phyloP scores from a whole-genome alignment of 2,113 vertebrate genomes.

The Nymphicus hollandicus region DNA sequence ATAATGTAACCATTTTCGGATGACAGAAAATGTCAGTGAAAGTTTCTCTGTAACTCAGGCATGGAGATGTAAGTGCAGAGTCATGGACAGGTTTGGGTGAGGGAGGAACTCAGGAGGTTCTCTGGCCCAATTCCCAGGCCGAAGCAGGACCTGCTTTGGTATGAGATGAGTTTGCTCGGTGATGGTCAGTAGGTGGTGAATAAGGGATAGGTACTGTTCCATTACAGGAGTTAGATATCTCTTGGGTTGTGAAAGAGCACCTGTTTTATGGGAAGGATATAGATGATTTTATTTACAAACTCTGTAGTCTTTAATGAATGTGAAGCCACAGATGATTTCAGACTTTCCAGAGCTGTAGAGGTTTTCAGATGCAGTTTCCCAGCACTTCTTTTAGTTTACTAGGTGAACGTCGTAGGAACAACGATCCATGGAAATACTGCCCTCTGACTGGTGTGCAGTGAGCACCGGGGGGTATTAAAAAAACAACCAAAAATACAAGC shows the following conservation, averaged over 20 bases:
- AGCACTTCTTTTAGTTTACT: background rate
- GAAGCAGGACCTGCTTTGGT: background rate
- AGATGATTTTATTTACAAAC: background rate
- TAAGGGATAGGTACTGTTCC: background rate
- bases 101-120: background rate
- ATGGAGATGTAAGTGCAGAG: background rate
- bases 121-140: accelerated
- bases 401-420: background rate
- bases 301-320: background rate
- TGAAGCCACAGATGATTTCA: background rate
- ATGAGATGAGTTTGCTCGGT: background rate
- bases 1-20: background rate
- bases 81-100: background rate
- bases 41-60: background rate
- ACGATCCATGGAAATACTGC: background rate
- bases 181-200: background rate
- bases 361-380: background rate
- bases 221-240: background rate
- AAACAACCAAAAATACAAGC: background rate
- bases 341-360: background rate
- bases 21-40: background rate
- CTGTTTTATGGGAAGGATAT: background rate
- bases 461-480: background rate
- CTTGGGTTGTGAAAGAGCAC: background rate
- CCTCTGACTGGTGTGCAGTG: background rate